Evolutionary conservation across 2,797 vertebrate species (phyloP).

Genomic region (Lophius americanus): DNA sequence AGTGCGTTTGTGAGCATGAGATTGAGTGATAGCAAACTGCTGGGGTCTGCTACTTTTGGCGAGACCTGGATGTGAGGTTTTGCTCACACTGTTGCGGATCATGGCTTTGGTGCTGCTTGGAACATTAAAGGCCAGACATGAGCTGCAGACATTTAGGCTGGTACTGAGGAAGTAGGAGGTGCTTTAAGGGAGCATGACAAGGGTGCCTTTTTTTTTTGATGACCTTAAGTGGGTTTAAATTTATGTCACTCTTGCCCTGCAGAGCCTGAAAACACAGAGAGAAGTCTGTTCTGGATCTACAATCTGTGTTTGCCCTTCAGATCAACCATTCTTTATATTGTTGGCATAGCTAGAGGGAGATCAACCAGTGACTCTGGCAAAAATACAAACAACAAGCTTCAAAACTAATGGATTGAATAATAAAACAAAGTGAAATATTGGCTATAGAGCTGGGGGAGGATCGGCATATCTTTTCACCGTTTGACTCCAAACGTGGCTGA

Average conservation of each 20-base stretch:
- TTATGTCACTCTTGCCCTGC: not conserved
- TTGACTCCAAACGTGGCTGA: too few species aligned
- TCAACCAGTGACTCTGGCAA: too few species aligned
- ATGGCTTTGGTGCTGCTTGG: not conserved
- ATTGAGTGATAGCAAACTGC: conserved; percentile 44
- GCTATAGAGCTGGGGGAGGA: too few species aligned
- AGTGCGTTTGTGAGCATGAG: conserved; percentile 9
- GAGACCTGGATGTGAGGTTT: conserved; percentile 2
- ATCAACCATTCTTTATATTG: too few species aligned
- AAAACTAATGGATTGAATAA: too few species aligned
- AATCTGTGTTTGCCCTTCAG: too few species aligned
- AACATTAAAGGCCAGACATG: not conserved
- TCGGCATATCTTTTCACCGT: too few species aligned
- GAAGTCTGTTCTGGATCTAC: not conserved
- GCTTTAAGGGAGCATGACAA: not conserved
- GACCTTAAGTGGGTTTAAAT: not conserved
- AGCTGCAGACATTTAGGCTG: not conserved
- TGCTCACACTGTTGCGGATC: conserved; percentile 4
- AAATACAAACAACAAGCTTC: too few species aligned
- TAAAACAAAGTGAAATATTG: too few species aligned
- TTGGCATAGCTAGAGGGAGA: too few species aligned
- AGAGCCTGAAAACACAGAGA: not conserved
- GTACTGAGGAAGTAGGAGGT: not conserved
- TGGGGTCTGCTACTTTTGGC: conserved; percentile 23
- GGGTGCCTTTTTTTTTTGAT: not conserved